A percentile compares a stretch with the other conserved stretches of the same genome.
Conservation (phyloP, 2,797 vertebrate species). For the Catamblyrhynchus diadema region DNA sequence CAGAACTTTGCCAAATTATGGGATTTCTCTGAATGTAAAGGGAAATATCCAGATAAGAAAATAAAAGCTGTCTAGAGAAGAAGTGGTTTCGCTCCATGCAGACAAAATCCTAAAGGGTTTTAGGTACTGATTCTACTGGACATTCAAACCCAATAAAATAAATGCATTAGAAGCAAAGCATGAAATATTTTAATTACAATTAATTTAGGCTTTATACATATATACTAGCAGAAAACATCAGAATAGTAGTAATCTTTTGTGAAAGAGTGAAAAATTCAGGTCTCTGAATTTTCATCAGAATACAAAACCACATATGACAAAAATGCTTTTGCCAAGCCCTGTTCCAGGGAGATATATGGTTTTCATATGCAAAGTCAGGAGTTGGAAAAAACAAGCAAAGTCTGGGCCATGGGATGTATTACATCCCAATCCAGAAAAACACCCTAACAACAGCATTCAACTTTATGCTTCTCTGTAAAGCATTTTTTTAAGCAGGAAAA, state of each 20-base stretch:
- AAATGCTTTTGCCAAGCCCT: not conserved
- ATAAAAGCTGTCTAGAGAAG: constrained; percentile 13
- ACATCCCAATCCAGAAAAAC: not conserved
- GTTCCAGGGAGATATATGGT: not conserved
- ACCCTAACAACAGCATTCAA: not conserved
- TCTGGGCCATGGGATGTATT: not conserved
- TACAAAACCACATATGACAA: not conserved
- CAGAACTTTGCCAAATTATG: constrained; percentile 35
- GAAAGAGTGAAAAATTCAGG: not conserved
- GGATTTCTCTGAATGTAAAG: constrained; percentile 50
- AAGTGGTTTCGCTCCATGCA: not conserved
- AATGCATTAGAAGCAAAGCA: not conserved
- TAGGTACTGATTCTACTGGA: not conserved
- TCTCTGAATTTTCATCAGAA: not conserved
- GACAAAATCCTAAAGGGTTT: constrained; percentile 13
- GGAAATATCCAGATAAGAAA: constrained; percentile 48
- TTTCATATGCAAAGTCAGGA: not conserved
- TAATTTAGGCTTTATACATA: not conserved
- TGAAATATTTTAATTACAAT: not conserved
- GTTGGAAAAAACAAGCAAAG: not conserved
- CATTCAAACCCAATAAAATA: not conserved
- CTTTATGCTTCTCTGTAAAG: not conserved
- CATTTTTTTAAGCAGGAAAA: not conserved
- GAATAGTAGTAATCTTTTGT: not conserved
- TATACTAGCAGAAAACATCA: not conserved